Percentiles rank a stretch among this genome's conserved stretches.
phyloP scores from a whole-genome alignment of 2,888 invertebrate genomes.

The Tiphia femorata region DNA sequence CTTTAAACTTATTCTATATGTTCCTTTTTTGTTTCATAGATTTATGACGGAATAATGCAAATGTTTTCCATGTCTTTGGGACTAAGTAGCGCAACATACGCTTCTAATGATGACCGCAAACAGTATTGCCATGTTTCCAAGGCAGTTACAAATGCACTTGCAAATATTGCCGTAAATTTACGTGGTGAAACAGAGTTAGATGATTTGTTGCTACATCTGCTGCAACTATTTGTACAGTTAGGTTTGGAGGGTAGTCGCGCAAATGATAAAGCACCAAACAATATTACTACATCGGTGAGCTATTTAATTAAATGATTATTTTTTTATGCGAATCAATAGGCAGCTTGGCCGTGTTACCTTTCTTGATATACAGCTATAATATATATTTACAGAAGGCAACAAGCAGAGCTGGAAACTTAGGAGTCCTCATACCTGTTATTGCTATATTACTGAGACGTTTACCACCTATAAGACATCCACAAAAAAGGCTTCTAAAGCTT shows the following conservation, averaged over 20 bases:
- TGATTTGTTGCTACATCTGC: conserved; percentile 87
- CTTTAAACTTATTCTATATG: background rate
- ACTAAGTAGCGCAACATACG: conserved; percentile 84
- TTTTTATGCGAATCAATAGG: too few species aligned
- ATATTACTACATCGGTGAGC: conserved; percentile 71
- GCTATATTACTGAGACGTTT: conserved; percentile 89
- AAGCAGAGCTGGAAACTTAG: conserved; percentile 96
- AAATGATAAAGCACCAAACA: conserved; percentile 88
- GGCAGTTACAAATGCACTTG: conserved; percentile 95
- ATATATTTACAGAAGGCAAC: conserved; percentile 80
- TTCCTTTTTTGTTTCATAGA: conserved; percentile 57
- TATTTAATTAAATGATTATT: conserved; percentile 24
- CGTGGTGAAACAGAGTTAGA: conserved; percentile 87
- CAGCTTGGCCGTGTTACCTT: background rate
- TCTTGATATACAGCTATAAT: background rate
- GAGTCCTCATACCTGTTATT: conserved; percentile 97
- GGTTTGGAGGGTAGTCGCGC: conserved; percentile 97
- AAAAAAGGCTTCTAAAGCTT: conserved; percentile 92
- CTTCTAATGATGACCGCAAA: conserved; percentile 70
- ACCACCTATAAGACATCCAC: conserved; percentile 91
- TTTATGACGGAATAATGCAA: conserved; percentile 96
- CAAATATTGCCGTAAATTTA: conserved; percentile 95
- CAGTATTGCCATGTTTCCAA: conserved; percentile 86
- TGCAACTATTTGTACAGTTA: conserved; percentile 97
- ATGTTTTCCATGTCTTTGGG: conserved; percentile 98